phyloP scores from a whole-genome alignment of 2,797 vertebrate species.

The Aratinga solstitialis region DNA sequence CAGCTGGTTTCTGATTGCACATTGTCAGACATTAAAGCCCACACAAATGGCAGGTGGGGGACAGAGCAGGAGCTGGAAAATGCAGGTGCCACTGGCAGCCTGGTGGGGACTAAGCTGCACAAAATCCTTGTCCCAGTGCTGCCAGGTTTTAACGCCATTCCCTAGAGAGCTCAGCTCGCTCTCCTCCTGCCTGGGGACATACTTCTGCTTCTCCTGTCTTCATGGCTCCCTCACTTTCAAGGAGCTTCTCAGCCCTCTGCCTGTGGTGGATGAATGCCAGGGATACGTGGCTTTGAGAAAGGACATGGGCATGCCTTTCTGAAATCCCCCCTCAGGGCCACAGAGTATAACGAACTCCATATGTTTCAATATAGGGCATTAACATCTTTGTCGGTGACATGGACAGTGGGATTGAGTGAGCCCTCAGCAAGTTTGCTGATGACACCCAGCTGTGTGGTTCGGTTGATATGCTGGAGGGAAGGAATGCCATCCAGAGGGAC shows the following conservation, averaged over 20 bases:
- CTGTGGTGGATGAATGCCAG: not conserved
- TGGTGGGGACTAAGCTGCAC: fast-evolving
- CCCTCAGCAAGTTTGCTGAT: too few species aligned
- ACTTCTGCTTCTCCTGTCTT: not conserved
- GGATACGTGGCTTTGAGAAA: not conserved
- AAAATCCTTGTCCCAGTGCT: not conserved
- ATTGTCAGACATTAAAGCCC: not conserved
- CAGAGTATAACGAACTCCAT: not conserved
- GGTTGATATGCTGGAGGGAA: too few species aligned
- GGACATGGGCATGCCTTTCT: not conserved
- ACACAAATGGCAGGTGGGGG: not conserved
- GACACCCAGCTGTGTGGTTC: too few species aligned
- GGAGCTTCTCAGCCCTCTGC: not conserved
- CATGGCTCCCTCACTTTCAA: not conserved
- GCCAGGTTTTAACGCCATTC: fast-evolving
- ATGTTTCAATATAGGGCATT: not conserved
- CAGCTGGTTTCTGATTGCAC: not conserved
- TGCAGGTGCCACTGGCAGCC: not conserved
- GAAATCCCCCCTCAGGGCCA: not conserved
- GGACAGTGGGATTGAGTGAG: too few species aligned
- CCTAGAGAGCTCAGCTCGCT: not conserved
- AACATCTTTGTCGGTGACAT: too few species aligned
- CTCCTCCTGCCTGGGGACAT: not conserved
- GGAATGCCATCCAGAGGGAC: too few species aligned
- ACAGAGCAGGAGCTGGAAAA: fast-evolving